These are phyloP conservation scores for Ceyx melanurus DNA, from an alignment of 2,113 vertebrate species.

Conservation along the genomic window DNA sequence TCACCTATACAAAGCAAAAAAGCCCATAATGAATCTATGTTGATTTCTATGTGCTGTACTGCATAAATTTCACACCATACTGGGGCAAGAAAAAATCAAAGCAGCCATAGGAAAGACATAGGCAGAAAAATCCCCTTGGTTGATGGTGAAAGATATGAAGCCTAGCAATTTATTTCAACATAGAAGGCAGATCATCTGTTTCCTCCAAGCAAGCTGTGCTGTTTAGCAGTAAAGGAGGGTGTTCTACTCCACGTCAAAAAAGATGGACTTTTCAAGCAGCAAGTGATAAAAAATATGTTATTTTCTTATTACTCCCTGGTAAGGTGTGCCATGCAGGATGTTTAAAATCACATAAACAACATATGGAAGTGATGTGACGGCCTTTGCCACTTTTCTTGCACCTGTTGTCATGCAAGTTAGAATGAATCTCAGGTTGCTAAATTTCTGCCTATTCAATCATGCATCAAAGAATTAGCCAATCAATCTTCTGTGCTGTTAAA, in stretches of 20 bases:
- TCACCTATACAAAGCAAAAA: neutral
- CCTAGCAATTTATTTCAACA: neutral
- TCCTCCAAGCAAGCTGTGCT: neutral
- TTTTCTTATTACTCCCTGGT: neutral
- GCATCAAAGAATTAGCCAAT: neutral
- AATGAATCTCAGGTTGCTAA: neutral
- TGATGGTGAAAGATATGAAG: neutral
- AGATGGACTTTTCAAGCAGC: neutral
- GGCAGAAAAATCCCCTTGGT: neutral
- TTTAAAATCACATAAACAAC: neutral
- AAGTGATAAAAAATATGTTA: neutral
- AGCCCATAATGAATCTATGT: neutral
- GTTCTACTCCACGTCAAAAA: neutral
- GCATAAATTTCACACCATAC: neutral
- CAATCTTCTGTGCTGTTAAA: neutral
- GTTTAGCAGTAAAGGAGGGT: neutral
- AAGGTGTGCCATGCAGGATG: neutral
- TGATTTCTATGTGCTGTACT: neutral
- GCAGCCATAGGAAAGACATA: neutral
- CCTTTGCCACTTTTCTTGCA: neutral
- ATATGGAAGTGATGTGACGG: neutral
- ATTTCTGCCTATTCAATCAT: neutral
- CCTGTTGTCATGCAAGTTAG: neutral
- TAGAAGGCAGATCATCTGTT: neutral
- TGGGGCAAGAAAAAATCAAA: neutral